A percentile compares a stretch with the other conserved stretches of the same genome.
Conservation (phyloP, 2,797 vertebrate genomes). For the Rhinoraja longicauda region DNA sequence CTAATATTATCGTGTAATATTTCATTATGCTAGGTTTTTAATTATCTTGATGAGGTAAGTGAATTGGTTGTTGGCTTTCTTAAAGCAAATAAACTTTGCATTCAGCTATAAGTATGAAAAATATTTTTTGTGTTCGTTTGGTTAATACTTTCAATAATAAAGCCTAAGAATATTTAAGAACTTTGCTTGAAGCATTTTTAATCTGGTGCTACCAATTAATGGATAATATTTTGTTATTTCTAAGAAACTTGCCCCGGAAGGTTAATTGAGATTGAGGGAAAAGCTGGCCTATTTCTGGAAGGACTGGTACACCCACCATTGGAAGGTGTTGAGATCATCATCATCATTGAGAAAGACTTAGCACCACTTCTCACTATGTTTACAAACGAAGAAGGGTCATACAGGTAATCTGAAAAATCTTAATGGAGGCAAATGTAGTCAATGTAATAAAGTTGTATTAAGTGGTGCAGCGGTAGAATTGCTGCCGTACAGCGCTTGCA, state of each 20-base stretch:
- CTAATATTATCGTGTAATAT: conserved; percentile 17
- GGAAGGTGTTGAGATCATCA: conserved; percentile 84
- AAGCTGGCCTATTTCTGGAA: conserved; percentile 86
- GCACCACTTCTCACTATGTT: conserved; percentile 77
- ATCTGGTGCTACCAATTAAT: not conserved
- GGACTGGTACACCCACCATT: conserved; percentile 80
- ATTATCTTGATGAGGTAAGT: conserved; percentile 23
- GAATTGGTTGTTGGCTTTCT: not conserved
- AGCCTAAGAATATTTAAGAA: not conserved
- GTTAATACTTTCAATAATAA: not conserved
- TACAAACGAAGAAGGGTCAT: conserved; percentile 77
- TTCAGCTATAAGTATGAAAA: not conserved
- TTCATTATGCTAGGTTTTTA: not conserved
- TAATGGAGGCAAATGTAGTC: not conserved
- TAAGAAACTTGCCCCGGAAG: conserved; percentile 92
- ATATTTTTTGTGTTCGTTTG: not conserved
- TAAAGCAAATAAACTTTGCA: not conserved
- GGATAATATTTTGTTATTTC: conserved; percentile 25
- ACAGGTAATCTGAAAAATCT: conserved; percentile 65
- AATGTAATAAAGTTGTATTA: not conserved
- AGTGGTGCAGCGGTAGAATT: too few relatives aligned
- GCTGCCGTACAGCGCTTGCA: too few relatives aligned
- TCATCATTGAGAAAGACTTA: conserved; percentile 74
- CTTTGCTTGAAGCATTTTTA: not conserved
- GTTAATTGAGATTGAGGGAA: conserved; percentile 82